Percentiles rank a stretch among this genome's conserved stretches.
phyloP scores from a whole-genome alignment of 2,888 invertebrate species.

The Luperina nickerlii region DNA sequence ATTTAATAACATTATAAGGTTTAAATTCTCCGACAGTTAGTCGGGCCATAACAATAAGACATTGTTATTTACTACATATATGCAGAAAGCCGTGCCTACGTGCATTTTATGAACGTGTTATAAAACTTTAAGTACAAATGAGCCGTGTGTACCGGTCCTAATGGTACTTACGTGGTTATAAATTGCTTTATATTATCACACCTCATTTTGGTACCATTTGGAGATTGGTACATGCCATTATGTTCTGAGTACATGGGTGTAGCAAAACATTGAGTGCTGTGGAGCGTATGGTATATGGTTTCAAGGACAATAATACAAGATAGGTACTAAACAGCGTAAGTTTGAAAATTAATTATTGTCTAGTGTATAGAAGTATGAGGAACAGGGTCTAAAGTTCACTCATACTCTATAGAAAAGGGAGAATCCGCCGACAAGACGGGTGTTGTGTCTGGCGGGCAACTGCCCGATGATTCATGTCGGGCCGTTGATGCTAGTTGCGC shows the following conservation, averaged over 20 bases:
- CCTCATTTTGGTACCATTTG: constrained; percentile 38
- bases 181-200: constrained; percentile 45
- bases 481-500: no score
- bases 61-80: constrained; percentile 48
- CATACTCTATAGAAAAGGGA: no score
- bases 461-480: no score
- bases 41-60: constrained; percentile 56
- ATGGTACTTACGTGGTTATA: constrained; percentile 30
- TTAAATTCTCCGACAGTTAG: constrained; percentile 46
- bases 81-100: constrained; percentile 43
- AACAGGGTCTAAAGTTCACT: no score
- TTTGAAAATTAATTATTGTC: not conserved
- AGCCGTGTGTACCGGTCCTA: constrained; percentile 19
- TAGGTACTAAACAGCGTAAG: not conserved
- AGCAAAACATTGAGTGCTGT: not conserved
- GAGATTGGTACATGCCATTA: constrained; percentile 34
- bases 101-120: constrained; percentile 48
- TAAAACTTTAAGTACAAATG: constrained; percentile 46
- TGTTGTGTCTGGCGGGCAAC: no score
- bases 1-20: constrained; percentile 42
- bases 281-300: not conserved
- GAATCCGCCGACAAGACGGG: no score
- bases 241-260: not conserved
- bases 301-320: not conserved
- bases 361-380: no score